Percentiles rank a stretch among this genome's conserved stretches.
phyloP scores from a whole-genome alignment of 1,140 invertebrate species.

The Cataglyphis hispanica region DNA sequence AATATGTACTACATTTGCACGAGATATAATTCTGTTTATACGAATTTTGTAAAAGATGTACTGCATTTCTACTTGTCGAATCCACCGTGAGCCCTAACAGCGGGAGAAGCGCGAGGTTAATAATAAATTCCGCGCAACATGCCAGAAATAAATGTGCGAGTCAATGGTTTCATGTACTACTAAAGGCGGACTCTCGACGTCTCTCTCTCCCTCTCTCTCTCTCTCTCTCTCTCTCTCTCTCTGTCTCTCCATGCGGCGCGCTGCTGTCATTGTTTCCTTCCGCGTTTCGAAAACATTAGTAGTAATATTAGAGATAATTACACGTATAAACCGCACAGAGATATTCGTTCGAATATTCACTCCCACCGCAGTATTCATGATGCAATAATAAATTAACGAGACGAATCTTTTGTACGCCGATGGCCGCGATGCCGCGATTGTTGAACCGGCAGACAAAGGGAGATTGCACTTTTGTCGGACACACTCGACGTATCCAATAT shows the following conservation, averaged over 20 bases:
- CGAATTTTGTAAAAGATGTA: neutral
- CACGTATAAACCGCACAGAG: neutral
- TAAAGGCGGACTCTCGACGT: neutral
- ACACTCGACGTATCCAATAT: constrained; percentile 53
- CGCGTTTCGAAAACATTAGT: neutral
- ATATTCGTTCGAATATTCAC: constrained; percentile 12
- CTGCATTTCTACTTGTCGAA: neutral
- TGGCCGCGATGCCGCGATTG: constrained; percentile 68
- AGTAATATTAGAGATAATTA: constrained; percentile 22
- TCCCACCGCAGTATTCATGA: constrained; percentile 53
- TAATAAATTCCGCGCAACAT: constrained; percentile 65
- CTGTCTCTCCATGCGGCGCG: neutral
- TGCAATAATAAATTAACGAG: constrained; percentile 76
- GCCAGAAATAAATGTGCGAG: constrained; percentile 62
- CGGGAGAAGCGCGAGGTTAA: constrained; percentile 64
- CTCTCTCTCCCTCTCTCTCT: neutral
- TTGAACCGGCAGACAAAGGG: constrained; percentile 69
- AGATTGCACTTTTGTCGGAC: constrained; percentile 62
- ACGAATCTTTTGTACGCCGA: constrained; percentile 72
- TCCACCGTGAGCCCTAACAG: constrained; percentile 19
- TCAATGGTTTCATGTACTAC: constrained; percentile 28
- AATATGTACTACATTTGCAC: too few species aligned
- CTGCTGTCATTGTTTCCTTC: constrained; percentile 38
- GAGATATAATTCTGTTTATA: neutral
- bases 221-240: too few species aligned